These are phyloP conservation scores for Botia almorhae DNA, from an alignment of 2,797 vertebrate species.

Conservation along the genomic window DNA sequence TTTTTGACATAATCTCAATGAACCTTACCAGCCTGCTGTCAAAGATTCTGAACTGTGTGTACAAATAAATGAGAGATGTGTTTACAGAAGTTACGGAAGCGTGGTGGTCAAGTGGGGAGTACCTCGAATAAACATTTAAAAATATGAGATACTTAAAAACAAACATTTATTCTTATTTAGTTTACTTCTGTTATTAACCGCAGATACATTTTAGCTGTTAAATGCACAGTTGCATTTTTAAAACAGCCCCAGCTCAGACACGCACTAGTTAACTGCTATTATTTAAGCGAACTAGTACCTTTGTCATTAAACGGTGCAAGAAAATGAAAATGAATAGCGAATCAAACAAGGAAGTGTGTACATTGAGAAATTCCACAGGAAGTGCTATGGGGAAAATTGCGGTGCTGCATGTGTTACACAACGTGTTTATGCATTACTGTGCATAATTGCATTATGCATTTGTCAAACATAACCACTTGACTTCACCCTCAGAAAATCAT, in stretches of 20 bases:
- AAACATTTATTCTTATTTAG: too few relatives aligned
- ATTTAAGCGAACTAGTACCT: too few relatives aligned
- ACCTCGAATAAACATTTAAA: not conserved
- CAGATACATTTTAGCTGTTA: too few relatives aligned
- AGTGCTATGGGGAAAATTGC: not conserved
- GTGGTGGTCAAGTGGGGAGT: not conserved
- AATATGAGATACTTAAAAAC: too few relatives aligned
- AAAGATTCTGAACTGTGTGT: not conserved
- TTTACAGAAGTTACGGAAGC: not conserved
- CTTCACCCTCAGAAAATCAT: conserved; percentile 28
- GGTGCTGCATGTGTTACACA: not conserved
- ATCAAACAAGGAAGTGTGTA: not conserved
- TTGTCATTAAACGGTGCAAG: too few relatives aligned
- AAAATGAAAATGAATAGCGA: too few relatives aligned
- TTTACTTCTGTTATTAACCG: too few relatives aligned
- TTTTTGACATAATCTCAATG: not conserved
- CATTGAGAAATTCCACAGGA: not conserved
- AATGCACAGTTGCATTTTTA: too few relatives aligned
- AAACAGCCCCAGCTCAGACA: too few relatives aligned
- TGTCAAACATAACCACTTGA: conserved; percentile 18
- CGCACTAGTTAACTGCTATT: too few relatives aligned
- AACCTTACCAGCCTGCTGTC: not conserved
- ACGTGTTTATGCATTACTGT: conserved; percentile 29
- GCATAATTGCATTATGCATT: not conserved
- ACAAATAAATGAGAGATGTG: not conserved